A percentile compares a stretch with the other conserved stretches of the same genome.
Conservation (phyloP, 2,797 vertebrate species). For the Danio tinwini region DNA sequence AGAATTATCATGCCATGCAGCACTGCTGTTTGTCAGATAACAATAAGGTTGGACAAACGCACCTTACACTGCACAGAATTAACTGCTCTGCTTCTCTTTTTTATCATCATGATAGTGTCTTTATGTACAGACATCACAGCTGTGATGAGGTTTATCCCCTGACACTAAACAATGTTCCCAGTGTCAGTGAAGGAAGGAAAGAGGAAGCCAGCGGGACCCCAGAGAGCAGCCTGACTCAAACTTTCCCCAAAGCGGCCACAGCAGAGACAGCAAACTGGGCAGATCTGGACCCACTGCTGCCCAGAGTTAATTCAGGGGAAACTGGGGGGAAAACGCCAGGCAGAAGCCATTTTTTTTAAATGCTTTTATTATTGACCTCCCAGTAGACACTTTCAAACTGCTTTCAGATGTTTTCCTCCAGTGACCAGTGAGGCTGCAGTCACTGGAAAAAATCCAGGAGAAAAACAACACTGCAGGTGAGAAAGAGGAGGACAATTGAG, state of each 20-base stretch:
- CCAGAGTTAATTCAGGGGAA: constrained; percentile 13
- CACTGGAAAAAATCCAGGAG: not conserved
- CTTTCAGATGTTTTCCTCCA: constrained; percentile 40
- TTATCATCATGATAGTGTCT: constrained; percentile 40
- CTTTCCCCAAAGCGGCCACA: constrained; percentile 18
- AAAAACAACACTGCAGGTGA: not conserved
- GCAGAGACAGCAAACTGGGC: constrained; percentile 23
- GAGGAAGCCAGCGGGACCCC: constrained; percentile 1
- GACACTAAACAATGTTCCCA: constrained; percentile 63
- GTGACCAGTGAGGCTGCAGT: not conserved
- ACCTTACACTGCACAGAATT: constrained; percentile 40
- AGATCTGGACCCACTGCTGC: constrained; percentile 4
- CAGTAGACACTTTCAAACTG: constrained; percentile 7
- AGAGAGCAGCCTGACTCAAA: constrained; percentile 33
- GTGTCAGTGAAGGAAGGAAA: constrained; percentile 46
- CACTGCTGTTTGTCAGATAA: constrained; percentile 25
- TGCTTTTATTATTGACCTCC: constrained; percentile 36
- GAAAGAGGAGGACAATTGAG: not conserved
- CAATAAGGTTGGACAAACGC: not conserved
- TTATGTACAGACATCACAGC: constrained; percentile 55
- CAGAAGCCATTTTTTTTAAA: not conserved
- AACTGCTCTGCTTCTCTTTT: constrained; percentile 11
- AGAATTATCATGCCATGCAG: constrained; percentile 20
- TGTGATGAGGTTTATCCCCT: constrained; percentile 60
- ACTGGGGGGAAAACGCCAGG: not conserved